These are phyloP conservation scores for Bhutanitis thaidina DNA, from an alignment of 2,888 invertebrate genomes.

Conservation along the genomic window DNA sequence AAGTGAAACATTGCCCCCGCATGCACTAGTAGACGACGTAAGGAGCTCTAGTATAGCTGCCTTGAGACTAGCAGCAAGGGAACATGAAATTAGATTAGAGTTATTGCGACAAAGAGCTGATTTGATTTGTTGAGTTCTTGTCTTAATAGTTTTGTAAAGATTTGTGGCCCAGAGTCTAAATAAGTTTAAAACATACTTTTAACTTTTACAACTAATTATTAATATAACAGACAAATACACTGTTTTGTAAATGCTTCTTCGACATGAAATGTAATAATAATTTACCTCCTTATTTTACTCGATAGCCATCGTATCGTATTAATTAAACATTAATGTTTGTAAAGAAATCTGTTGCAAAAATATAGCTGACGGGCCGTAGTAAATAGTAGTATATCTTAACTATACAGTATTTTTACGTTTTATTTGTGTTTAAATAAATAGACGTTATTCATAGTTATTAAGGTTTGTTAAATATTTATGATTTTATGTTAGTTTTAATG, in stretches of 20 bases:
- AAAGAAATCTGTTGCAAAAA: no score
- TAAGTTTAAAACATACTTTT: no score
- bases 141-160: neutral
- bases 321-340: no score
- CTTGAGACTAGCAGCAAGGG: slow-evolving; percentile 90
- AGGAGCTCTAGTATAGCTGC: slow-evolving; percentile 93
- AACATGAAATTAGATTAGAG: slow-evolving; percentile 92
- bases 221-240: no score
- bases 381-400: neutral
- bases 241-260: no score
- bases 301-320: no score
- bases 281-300: no score
- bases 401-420: slow-evolving; percentile 17
- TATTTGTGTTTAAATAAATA: slow-evolving; percentile 9
- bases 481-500: slow-evolving; percentile 10
- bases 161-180: neutral
- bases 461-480: slow-evolving; percentile 20
- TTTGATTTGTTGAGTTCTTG: slow-evolving; percentile 58
- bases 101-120: slow-evolving; percentile 84
- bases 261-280: no score
- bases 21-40: slow-evolving; percentile 82
- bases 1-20: slow-evolving; percentile 67
- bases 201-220: no score
- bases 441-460: slow-evolving; percentile 5
- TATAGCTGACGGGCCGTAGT: no score